Percentiles rank a stretch among this genome's conserved stretches.
phyloP scores from a whole-genome alignment of 2,888 invertebrate species.

The Netelia fuscicornis region DNA sequence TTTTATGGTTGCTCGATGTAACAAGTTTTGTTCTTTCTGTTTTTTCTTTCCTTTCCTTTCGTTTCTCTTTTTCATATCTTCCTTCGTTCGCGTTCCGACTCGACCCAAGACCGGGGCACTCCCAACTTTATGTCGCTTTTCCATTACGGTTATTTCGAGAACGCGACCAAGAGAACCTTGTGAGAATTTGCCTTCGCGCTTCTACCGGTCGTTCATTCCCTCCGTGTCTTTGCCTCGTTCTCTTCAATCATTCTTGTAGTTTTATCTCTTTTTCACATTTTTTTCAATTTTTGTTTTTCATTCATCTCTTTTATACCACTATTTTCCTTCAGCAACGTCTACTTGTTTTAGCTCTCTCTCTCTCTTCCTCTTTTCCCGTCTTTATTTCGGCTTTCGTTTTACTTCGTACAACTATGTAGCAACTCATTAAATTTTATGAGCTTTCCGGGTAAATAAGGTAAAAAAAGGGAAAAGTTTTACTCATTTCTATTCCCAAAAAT shows the following conservation, averaged over 20 bases:
- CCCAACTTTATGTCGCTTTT: conserved; percentile 61
- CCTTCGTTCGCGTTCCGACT: background rate
- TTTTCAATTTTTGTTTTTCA: background rate
- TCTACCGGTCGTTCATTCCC: background rate
- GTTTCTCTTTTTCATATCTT: conserved; percentile 1
- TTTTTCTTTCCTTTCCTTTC: conserved; percentile 28
- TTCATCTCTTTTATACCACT: background rate
- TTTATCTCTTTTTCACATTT: background rate
- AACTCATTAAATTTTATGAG: background rate
- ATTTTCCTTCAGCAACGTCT: background rate
- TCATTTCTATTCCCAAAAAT: too few species aligned
- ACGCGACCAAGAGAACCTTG: conserved; percentile 25
- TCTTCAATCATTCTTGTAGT: conserved; percentile 17
- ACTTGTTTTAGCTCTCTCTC: too few species aligned
- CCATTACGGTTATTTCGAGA: conserved; percentile 55
- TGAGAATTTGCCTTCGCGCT: conserved; percentile 33
- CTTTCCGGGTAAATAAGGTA: too few species aligned
- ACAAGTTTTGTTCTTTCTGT: conserved; percentile 48
- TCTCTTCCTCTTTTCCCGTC: background rate
- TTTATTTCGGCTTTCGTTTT: background rate
- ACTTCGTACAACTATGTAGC: background rate
- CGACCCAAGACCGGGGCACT: conserved; percentile 37
- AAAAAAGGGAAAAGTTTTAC: too few species aligned
- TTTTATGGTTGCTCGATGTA: conserved; percentile 53
- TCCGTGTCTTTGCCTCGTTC: background rate